These are phyloP conservation scores for Sisyra nigra DNA, from an alignment of 2,888 invertebrate genomes.

Conservation along the genomic window DNA sequence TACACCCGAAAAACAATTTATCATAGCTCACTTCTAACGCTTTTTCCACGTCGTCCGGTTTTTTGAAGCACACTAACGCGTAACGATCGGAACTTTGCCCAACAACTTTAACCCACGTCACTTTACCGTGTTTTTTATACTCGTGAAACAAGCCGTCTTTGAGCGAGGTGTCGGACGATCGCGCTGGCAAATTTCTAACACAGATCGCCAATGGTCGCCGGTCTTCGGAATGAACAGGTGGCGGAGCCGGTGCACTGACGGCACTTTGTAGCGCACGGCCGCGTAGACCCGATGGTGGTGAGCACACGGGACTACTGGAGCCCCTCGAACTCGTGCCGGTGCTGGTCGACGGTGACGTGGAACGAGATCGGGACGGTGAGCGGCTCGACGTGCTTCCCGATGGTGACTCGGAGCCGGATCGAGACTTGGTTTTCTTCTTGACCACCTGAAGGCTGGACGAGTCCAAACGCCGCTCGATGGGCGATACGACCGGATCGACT, in stretches of 20 bases:
- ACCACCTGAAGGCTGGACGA: conserved; percentile 16
- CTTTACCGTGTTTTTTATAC: conserved; percentile 97
- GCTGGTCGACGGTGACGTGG: conserved; percentile 38
- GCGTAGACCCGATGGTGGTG: conserved; percentile 37
- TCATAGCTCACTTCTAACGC: conserved; percentile 91
- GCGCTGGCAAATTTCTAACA: conserved; percentile 75
- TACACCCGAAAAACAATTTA: conserved; percentile 93
- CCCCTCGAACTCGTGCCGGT: conserved; percentile 42
- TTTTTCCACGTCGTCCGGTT: conserved; percentile 92
- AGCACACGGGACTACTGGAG: conserved; percentile 37
- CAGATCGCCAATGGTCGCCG: conserved; percentile 75
- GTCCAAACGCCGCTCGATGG: conserved; percentile 17
- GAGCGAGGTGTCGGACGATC: conserved; percentile 84
- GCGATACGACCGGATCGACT: conserved; percentile 22
- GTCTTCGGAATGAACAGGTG: conserved; percentile 36
- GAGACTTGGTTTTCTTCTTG: conserved; percentile 28
- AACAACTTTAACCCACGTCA: conserved; percentile 86
- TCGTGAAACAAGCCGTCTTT: conserved; percentile 97
- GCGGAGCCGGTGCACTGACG: conserved; percentile 22
- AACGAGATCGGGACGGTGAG: conserved; percentile 34
- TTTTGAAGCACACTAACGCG: conserved; percentile 91
- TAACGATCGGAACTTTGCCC: conserved; percentile 84
- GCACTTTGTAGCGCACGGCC: conserved; percentile 23
- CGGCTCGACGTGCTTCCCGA: conserved; percentile 35
- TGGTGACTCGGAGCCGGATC: conserved; percentile 34